Percentiles rank a stretch among this genome's conserved stretches.
These are phyloP conservation scores for Eulemur rufifrons DNA, from an alignment of 2,113 vertebrate genomes.

Conservation along the genomic window DNA sequence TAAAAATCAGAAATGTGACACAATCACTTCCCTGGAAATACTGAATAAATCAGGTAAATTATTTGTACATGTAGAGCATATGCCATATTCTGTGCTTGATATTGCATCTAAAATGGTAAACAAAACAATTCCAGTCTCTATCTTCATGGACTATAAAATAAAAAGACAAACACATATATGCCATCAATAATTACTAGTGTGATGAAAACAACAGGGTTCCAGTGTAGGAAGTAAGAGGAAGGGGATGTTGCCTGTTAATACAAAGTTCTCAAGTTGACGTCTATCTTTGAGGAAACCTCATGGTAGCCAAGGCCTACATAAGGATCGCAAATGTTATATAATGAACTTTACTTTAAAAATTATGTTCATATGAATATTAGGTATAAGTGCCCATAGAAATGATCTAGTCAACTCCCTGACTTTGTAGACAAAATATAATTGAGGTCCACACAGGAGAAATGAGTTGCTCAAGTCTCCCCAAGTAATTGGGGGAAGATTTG, in stretches of 20 bases:
- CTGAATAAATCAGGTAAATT: not conserved
- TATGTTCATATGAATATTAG: not conserved
- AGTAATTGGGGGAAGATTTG: not conserved
- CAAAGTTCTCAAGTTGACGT: not conserved
- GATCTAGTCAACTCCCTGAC: not conserved
- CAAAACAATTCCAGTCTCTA: not conserved
- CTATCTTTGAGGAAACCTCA: not conserved
- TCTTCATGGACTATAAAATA: not conserved
- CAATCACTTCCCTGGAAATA: not conserved
- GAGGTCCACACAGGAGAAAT: not conserved
- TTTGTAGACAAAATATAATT: not conserved
- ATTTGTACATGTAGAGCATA: not conserved
- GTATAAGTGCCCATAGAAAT: not conserved
- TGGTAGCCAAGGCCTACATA: not conserved
- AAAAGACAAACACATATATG: not conserved
- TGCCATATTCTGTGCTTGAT: not conserved
- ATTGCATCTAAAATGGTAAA: not conserved
- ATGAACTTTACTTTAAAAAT: not conserved
- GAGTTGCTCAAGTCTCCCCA: not conserved
- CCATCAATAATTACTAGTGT: not conserved
- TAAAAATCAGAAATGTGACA: not conserved
- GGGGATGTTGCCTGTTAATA: not conserved
- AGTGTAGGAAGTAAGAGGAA: not conserved
- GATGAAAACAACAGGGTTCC: not conserved
- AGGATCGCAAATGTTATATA: not conserved